Base-by-base conservation (phyloP, 2,888 invertebrate species). In the Diaperis boleti region DNA sequence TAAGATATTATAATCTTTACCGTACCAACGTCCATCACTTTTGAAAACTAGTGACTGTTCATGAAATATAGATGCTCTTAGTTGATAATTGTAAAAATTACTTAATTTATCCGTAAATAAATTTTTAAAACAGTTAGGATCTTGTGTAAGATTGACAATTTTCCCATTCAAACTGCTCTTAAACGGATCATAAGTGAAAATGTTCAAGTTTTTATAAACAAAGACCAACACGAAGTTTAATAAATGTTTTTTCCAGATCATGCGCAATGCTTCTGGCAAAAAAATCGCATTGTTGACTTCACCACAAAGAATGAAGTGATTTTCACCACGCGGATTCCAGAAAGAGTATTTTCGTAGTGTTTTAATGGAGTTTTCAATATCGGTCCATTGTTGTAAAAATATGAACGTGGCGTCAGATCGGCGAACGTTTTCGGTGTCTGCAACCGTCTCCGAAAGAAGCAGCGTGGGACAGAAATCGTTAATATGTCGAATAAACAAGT, bases 151-250 rank as follows among this genome's bases (percentile, higher is more conserved):
- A 42, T 20, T 20, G 10, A 18, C n/a, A 18, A 42, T 20, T 42
- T 5, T 20, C 2, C 20, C 20, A 5, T 29, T 35, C 1, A 35
- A 2, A 26, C 33, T 10, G 2, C 2, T n/a, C 8, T 15, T 33
- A 15, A 61, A 54, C 1, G 47, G 54, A 29, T 61, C 20, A 11
- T 47, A 61, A 3, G 47, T 14, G 13, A 37, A 39, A 35, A 61
- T 31, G 18, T 47, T 4, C 6, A 61, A 47, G n/a, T 11, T 10
- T 17, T 47, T 15, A 10, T 31, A 17, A 1, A 61, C 39, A 11
- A 61, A 45, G 26, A 61, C 45, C 8, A 54, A 10, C 10, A 61
- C 54, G 14, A 54, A 61, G 10, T 52, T 42, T 10, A 60, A 15
- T 6, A 60, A 20, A 13, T 35, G 29, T 14, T 60, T 35, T 10